phyloP scores from a whole-genome alignment of 1,140 invertebrate genomes.

The Nautilus pompilius region DNA sequence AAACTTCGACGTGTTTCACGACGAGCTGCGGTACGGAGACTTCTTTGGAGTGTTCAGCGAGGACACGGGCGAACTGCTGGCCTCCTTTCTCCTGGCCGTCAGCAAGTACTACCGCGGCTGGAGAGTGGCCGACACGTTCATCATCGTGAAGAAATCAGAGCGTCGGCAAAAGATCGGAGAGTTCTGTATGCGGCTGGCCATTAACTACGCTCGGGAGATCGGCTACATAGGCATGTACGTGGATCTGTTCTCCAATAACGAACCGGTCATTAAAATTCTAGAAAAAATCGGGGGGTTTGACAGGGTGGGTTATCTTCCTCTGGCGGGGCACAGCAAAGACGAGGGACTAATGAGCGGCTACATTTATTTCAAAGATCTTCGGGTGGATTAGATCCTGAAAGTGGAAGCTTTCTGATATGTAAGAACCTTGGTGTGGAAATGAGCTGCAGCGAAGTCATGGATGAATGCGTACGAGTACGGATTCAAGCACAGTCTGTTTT shows the following conservation, averaged over 20 bases:
- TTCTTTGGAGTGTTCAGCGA: slow-evolving; percentile 30
- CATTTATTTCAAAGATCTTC: slow-evolving; percentile 31
- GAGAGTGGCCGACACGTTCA: slow-evolving; percentile 28
- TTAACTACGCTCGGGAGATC: slow-evolving; percentile 22
- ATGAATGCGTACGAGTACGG: too few species aligned
- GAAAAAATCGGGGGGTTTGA: slow-evolving; percentile 23
- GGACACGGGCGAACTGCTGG: slow-evolving; percentile 23
- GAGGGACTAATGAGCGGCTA: slow-evolving; percentile 21
- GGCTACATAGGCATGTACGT: slow-evolving; percentile 32
- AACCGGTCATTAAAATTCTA: slow-evolving; percentile 27
- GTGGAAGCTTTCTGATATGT: too few species aligned
- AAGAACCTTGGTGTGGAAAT: too few species aligned
- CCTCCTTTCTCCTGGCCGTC: slow-evolving; percentile 28
- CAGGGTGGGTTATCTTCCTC: slow-evolving; percentile 31
- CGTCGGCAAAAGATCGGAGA: slow-evolving; percentile 22
- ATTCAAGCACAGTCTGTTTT: too few species aligned
- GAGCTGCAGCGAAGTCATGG: too few species aligned
- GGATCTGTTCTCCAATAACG: slow-evolving; percentile 36
- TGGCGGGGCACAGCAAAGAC: slow-evolving; percentile 27
- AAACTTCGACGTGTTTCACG: slow-evolving; percentile 26
- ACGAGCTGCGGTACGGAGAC: slow-evolving; percentile 25
- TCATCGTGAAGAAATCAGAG: slow-evolving; percentile 24
- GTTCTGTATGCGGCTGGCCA: slow-evolving; percentile 21
- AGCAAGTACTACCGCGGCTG: slow-evolving; percentile 36
- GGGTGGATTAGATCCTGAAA: too few species aligned